Conservation (phyloP, 1,140 invertebrate genomes). For the Andrena cerasifolii region DNA sequence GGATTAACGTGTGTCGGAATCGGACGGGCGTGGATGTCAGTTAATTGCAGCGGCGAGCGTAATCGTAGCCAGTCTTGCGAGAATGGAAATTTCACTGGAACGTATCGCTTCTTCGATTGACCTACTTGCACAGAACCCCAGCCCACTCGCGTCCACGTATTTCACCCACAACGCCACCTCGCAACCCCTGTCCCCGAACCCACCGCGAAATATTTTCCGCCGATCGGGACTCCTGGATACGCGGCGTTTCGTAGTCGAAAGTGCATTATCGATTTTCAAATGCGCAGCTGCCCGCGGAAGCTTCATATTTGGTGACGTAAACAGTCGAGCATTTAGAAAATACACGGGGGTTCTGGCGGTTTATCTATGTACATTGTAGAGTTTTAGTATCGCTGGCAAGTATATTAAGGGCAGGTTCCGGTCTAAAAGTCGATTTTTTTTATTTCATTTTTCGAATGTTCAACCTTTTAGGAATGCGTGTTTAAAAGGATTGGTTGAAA, state of each 20-base stretch:
- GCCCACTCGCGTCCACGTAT: background rate
- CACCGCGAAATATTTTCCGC: background rate
- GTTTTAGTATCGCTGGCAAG: too few species aligned
- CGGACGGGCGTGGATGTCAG: constrained; percentile 31
- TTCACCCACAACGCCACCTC: background rate
- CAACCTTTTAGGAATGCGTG: too few species aligned
- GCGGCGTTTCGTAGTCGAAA: background rate
- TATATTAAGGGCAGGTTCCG: too few species aligned
- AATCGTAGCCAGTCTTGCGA: constrained; percentile 57
- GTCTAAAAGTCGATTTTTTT: too few species aligned
- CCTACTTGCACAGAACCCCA: constrained; percentile 43
- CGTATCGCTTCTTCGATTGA: constrained; percentile 64
- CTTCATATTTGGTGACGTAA: too few species aligned
- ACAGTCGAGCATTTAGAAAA: too few species aligned
- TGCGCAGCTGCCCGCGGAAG: background rate
- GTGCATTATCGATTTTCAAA: background rate
- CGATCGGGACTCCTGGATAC: background rate
- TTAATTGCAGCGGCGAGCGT: constrained; percentile 55
- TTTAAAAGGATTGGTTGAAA: too few species aligned
- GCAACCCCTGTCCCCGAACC: background rate
- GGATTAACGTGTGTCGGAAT: constrained; percentile 10
- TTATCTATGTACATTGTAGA: too few species aligned
- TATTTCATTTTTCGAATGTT: too few species aligned
- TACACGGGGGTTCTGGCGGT: too few species aligned
- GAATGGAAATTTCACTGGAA: constrained; percentile 62